Base-by-base conservation (phyloP, 2,113 vertebrate genomes). In the Narcine bancroftii region DNA sequence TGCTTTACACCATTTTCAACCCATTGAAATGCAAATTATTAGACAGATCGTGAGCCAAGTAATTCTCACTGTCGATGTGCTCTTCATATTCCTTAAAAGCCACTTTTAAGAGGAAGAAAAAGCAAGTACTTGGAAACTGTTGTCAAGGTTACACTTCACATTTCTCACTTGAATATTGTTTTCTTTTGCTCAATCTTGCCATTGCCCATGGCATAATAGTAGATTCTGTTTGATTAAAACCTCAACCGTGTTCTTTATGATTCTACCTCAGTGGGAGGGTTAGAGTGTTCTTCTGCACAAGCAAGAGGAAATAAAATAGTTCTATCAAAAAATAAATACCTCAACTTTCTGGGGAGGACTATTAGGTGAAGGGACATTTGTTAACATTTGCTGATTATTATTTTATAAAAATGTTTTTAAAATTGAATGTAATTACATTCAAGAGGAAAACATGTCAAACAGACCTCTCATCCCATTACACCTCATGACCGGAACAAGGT, bases 181-280 rank as follows among this genome's bases (percentile, higher is more conserved):
- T 83, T 50, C 26, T 50, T 60, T 71, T 66, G 15, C 24, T 33
- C 21, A 91, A 91, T 6, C 13, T 21, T 87, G 81, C 56, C 11
- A 7, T 33, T 69, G 89, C 89, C 89, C 89, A 47, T 91, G 89
- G 63, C 89, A 71, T 65, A 91, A 47, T 91, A 60, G 89, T 91
- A 42, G 63, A 91, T 91, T 91, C 39, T 91, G 60, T 91, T 91
- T 91, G 89, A 91, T 69, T 69, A 91, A 91, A 91, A 91, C 63
- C 42, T 45, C 24, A 42, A 69, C 24, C 42, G 47, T 69, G 26
- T 91, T 71, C 26, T 71, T 10, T 29, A 26, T 29, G 63, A 24
- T 91, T 91, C 26, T 6, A 45, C 39, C 26, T 91, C 89, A 45
- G 65, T 33, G 26, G 89, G 89, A 71, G 89, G 47, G 39, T 69